phyloP scores from a whole-genome alignment of 2,888 invertebrate genomes.

The Axea sp. region DNA sequence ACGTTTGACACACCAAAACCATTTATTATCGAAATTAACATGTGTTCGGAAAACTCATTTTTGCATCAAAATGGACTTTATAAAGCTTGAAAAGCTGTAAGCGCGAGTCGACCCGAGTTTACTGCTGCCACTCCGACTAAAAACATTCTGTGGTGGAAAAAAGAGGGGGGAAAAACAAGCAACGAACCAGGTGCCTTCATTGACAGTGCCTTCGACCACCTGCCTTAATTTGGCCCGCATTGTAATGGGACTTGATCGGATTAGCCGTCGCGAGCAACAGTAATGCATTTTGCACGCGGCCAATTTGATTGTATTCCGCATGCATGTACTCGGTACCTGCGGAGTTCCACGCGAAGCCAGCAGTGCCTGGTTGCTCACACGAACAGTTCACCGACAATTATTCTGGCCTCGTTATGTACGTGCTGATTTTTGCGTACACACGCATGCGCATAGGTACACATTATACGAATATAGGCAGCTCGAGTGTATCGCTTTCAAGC shows the following conservation, averaged over 20 bases:
- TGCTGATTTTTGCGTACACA: constrained; percentile 42
- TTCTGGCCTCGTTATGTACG: constrained; percentile 54
- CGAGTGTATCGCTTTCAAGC: constrained; percentile 57
- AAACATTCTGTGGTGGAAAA: too few species aligned
- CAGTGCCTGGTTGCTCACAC: constrained; percentile 69
- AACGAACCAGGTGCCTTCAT: too few species aligned
- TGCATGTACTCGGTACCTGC: constrained; percentile 30
- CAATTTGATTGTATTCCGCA: constrained; percentile 65
- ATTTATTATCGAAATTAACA: too few species aligned
- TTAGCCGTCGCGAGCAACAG: constrained; percentile 64
- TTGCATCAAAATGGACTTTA: too few species aligned
- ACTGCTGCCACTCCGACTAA: too few species aligned
- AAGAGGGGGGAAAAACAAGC: too few species aligned
- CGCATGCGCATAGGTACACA: constrained; percentile 9
- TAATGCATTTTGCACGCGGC: constrained; percentile 53
- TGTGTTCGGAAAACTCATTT: too few species aligned
- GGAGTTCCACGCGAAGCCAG: constrained; percentile 61
- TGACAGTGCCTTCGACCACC: not conserved
- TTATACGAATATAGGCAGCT: constrained; percentile 33
- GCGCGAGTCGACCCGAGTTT: too few species aligned
- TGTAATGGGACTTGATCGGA: constrained; percentile 67
- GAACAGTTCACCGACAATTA: constrained; percentile 71
- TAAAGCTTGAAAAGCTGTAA: too few species aligned
- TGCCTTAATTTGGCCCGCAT: constrained; percentile 63
- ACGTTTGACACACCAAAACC: too few species aligned